phyloP scores from a whole-genome alignment of 2,797 vertebrate genomes.

The Silurus aristotelis region DNA sequence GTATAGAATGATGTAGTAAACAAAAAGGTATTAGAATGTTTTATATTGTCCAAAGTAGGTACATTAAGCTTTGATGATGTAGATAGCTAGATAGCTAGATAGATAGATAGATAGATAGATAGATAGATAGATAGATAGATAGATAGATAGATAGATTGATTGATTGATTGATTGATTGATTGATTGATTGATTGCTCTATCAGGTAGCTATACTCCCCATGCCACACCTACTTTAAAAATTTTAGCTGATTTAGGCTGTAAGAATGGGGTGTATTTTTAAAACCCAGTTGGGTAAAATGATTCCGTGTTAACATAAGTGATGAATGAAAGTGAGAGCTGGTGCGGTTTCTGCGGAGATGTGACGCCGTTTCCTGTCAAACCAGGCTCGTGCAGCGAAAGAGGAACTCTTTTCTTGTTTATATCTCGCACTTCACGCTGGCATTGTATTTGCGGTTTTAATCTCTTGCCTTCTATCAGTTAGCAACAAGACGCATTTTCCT shows the following conservation, averaged over 20 bases:
- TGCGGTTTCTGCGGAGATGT: constrained; percentile 54
- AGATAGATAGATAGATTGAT: background rate
- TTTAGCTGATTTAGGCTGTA: background rate
- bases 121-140: background rate
- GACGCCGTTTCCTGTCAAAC: constrained; percentile 50
- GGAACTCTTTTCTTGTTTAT: constrained; percentile 43
- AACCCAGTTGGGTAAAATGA: background rate
- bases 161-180: too few species aligned
- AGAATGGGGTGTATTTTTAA: background rate
- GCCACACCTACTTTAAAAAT: background rate
- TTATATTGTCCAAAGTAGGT: too few species aligned
- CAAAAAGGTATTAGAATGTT: too few species aligned
- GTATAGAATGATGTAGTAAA: too few species aligned
- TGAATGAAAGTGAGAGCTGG: constrained; percentile 51
- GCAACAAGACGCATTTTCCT: constrained; percentile 20
- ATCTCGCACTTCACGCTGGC: background rate
- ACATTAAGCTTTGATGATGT: background rate
- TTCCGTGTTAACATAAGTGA: background rate
- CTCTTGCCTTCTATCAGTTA: background rate
- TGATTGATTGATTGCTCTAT: too few species aligned
- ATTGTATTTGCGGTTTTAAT: constrained; percentile 12
- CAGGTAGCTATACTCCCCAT: background rate
- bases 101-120: background rate
- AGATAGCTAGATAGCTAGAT: background rate
- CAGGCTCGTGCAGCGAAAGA: constrained; percentile 40